phyloP scores from a whole-genome alignment of 2,113 vertebrate species.

The Hyperopisus bebe region DNA sequence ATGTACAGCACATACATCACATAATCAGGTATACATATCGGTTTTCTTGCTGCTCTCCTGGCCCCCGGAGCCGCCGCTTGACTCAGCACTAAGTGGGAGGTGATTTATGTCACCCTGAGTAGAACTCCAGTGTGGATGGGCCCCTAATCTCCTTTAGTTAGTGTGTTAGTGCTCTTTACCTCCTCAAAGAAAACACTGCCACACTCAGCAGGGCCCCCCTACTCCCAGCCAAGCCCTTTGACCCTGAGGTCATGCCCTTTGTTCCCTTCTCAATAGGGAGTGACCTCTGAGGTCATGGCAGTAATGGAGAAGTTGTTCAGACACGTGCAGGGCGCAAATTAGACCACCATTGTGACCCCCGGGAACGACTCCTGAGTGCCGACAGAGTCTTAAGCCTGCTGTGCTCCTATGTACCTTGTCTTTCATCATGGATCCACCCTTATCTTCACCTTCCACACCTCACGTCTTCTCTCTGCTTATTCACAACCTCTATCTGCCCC shows the following conservation, averaged over 20 bases:
- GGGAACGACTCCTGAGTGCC: conserved; percentile 22
- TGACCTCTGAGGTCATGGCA: conserved; percentile 73
- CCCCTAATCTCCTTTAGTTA: conserved; percentile 71
- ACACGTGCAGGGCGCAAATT: conserved; percentile 69
- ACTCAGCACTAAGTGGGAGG: conserved; percentile 27
- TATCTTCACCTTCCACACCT: neutral
- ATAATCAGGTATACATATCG: neutral
- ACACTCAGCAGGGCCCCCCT: conserved; percentile 65
- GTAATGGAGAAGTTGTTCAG: conserved; percentile 84
- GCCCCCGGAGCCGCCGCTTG: neutral
- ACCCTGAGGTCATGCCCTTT: conserved; percentile 79
- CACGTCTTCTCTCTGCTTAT: neutral
- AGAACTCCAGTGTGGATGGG: conserved; percentile 61
- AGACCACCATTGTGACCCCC: conserved; percentile 46
- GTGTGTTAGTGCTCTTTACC: conserved; percentile 67
- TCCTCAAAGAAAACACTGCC: conserved; percentile 78
- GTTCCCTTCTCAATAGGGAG: conserved; percentile 73
- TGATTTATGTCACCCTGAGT: conserved; percentile 60
- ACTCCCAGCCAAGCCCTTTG: conserved; percentile 77
- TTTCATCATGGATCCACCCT: neutral
- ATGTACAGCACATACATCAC: neutral
- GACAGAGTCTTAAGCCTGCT: neutral
- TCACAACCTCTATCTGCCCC: too few relatives aligned
- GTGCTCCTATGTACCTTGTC: conserved; percentile 4
- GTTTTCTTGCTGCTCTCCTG: neutral